Base-by-base conservation (phyloP, 1,140 invertebrate species). In the Gonatopus flavifemur region DNA sequence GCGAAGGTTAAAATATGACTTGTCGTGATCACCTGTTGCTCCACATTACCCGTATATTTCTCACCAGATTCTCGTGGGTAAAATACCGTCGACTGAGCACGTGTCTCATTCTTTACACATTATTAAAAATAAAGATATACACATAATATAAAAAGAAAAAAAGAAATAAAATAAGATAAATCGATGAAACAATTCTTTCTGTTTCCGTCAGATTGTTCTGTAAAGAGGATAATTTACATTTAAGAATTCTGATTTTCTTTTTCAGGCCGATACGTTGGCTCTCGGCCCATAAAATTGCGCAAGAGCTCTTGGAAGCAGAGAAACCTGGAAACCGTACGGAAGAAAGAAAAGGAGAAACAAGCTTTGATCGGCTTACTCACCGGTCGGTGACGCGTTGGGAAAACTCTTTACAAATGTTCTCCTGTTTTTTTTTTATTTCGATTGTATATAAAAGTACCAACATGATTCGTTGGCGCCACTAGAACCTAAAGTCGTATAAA, bases 261-360 rank as follows among this genome's bases (percentile, higher is more conserved):
- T 81, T 24, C 71, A 91, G 90, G 92, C 44, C 83, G 90, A 30
- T 99, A 99, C 72, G 96, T 99, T 2, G 97, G 97, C 13, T 98
- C 96, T 67, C 82, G 97, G 19, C 97, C 97, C 1, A 99, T 99
- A 45, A 99, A 99, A 75, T 77, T 99, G 22, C 77, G 96, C 2
- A 99, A 99, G 79, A 98, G 94, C 69, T 88, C 86, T 0, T 99
- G 97, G 97, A 93, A 90, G 65, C 92, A 95, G 61, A 82, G 97
- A 48, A 94, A 94, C 70, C 77, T 98, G 2, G 95, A 98, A 43
- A 82, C 93, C 0, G 95, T 98, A 0, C 84, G 91, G 43, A 97
- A 96, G 74, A 98, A 98, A 70, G 91, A 96, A 64, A 95, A 94
- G 67, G 92, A 97, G 66, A 97, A 91, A 54, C 84, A 86, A 38